Evolutionary conservation across 2,888 invertebrate species (phyloP), one percentile per base, ranked within the genome.

Genomic region (Himalopsyche tibetana): DNA sequence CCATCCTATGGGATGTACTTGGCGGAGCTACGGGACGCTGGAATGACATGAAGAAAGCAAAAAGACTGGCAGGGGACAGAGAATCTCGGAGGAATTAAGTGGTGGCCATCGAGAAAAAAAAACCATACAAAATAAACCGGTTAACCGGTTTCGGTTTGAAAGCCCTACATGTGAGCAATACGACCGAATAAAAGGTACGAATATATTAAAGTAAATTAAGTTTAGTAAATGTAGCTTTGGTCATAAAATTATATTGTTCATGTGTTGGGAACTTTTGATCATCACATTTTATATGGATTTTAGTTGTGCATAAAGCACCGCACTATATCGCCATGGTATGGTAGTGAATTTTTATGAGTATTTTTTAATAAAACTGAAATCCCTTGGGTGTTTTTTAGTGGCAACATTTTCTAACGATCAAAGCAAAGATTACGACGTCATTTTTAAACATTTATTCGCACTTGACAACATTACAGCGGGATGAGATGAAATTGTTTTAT

Each of bases 321-420:
- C 63, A 63, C 63, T 63, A 63, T 28, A 63, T 11, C 1, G 2
- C 28, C 4, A 5, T 19, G 19, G 19, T 63, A 2, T 63, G 8
- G 63, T 6, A 28, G 63, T 63, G 63, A 63, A 63, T 63, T 63
- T 63, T 63, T 63, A 63, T 19, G 63, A 63, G 63, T 63, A 63
- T 63, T 63, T 63, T 51, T 63, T 63, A 63, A 19, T 63, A 63
- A 63, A 63, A 63, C 28, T 19, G 19, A n/a, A 63, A 19, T 19
- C 63, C 63, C 63, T n/a, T 19, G 19, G 63, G 63, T 19, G 63
- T 63, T 5, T 63, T 63, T 63, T 63, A 63, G 12, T 19, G 63
- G 63, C 63, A 63, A 63, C 11, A 63, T 63, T 63, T 63, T 63
- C 63, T 0, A 63, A 63, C 63, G 63, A 63, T 63, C 63, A 63